Evolutionary conservation across 2,888 invertebrate genomes (phyloP), one percentile per base, ranked within the genome.

Genomic region (Camponotus fellah): DNA sequence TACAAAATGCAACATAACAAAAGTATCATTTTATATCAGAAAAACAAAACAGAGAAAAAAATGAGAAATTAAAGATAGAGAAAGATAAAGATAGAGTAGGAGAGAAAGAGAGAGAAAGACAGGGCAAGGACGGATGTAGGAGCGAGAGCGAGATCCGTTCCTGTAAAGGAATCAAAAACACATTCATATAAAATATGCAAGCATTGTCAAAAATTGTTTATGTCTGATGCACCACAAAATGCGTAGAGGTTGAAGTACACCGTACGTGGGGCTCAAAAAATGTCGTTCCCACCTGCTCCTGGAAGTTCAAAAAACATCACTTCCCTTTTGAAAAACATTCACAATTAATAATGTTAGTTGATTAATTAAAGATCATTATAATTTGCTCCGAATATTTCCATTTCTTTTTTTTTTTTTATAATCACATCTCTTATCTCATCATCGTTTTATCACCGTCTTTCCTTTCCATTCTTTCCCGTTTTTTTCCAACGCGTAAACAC

Each of bases 141-240:
- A 93, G 91, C 91, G 93, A 93, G 93, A 94, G 94, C 94, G 92
- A 93, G 93, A 93, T 95, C 93, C 93, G 94, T 95, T 94, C 95
- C 95, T 95, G 94, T 94, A 94, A 94, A 94, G 94, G 94, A 94
- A 94, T 94, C 92, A 94, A 95, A 95, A 95, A 94, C 93, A 95
- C 94, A 94, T 95, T 95, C 94, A 94, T 93, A 94, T 94, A 94
- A 94, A 94, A 94, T 94, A 93, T 94, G 94, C 94, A 95, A 95
- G 95, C 95, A 95, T 95, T 94, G 95, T 95, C 95, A 95, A 95
- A 95, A 95, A 95, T 92, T 93, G 92, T 91, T 93, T 92, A 93
- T 94, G 94, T 95, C 94, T 95, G 95, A 95, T 95, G 95, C 95
- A 95, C 95, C 94, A 94, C 94, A 95, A 95, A 94, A 95, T 94